phyloP scores from a whole-genome alignment of 1,140 invertebrate species.

The Drosophila quadrilineata region DNA sequence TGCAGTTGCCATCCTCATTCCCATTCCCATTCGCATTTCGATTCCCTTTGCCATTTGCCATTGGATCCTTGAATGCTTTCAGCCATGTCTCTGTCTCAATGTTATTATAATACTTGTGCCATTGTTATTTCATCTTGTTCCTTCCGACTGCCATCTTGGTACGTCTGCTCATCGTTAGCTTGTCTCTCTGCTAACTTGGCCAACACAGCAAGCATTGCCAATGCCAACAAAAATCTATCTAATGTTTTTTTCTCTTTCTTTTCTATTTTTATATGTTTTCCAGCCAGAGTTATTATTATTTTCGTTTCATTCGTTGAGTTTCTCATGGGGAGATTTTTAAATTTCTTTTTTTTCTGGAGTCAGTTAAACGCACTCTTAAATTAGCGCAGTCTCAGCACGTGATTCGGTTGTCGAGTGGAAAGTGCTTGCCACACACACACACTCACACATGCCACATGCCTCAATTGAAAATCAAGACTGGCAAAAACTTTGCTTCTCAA shows the following conservation, averaged over 20 bases:
- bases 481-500: conserved; percentile 78
- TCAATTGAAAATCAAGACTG: conserved; percentile 76
- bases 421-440: conserved; percentile 8
- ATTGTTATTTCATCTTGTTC: conserved; percentile 42
- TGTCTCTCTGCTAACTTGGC: too few species aligned
- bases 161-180: neutral
- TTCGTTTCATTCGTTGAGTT: conserved; percentile 26
- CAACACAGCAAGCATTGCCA: too few species aligned
- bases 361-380: conserved; percentile 49
- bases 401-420: conserved; percentile 22
- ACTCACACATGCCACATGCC: too few species aligned
- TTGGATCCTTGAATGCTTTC: conserved; percentile 33
- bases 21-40: conserved; percentile 74
- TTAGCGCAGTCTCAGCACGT: conserved; percentile 46
- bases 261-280: too few species aligned
- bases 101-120: conserved; percentile 59
- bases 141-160: neutral
- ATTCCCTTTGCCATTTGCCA: conserved; percentile 64
- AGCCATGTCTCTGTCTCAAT: conserved; percentile 43
- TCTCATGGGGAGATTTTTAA: conserved; percentile 31
- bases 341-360: conserved; percentile 14
- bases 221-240: neutral
- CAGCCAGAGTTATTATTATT: conserved; percentile 58
- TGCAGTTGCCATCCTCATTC: conserved; percentile 55
- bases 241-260: neutral